Evolutionary conservation across 2,797 vertebrate genomes (phyloP), one percentile per base, ranked within the genome.

Genomic region (Melanotaenia maccullochi): DNA sequence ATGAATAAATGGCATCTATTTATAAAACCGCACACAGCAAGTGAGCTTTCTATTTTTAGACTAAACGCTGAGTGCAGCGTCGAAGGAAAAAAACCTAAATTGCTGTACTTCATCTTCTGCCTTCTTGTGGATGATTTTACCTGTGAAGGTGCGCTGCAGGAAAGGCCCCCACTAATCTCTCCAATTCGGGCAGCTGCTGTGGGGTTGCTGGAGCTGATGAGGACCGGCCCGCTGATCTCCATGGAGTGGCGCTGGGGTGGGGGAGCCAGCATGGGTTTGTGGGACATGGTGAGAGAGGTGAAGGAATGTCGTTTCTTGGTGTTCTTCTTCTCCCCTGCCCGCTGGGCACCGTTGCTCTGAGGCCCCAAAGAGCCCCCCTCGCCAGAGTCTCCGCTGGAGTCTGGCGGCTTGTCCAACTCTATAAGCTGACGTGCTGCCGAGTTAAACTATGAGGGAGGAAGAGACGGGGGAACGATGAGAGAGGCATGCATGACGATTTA

Each of bases 281-380:
- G 97, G 75, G 98, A 97, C 97, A 97, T 99, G 69, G 96, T 99
- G 81, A 99, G 96, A 40, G 98, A 99, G 66, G 98, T 99, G 93
- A 99, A 99, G 71, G 98, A 99, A 93, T 99, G 98, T 3, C 98
- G 94, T 89, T 99, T 99, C 95, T 97, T 98, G 93, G 96, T 98
- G 95, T 99, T 99, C 95, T 99, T 99, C 95, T 99, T 99, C 70
- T 96, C 94, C 55, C 97, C 97, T 0, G 90, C 85, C 74, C 95
- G 97, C 83, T 96, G 96, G 80, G 92, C 91, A 54, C 94, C 93
- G 55, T 93, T 96, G 93, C 91, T 95, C 83, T 96, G 97, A 81
- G 93, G 90, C 76, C 93, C 92, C 0, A 93, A 95, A 16, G 94
- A 91, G 60, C 95, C 89, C 71, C 97, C 96, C 92, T 98, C 97